phyloP scores from a whole-genome alignment of 2,113 vertebrate genomes.

The Nannobrachium achirus region DNA sequence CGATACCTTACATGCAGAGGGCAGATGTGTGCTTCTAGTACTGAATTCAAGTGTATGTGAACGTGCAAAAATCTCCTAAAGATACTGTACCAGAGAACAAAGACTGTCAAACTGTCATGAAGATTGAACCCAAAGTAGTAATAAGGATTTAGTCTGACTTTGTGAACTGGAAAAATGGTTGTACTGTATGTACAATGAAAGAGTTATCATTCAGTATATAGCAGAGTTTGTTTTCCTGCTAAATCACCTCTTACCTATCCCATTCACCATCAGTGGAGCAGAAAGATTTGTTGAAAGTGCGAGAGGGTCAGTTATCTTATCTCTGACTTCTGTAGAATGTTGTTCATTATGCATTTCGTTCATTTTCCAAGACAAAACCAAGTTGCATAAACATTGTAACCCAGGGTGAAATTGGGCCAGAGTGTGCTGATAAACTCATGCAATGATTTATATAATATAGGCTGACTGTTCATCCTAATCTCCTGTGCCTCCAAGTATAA shows the following conservation, averaged over 20 bases:
- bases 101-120: slow-evolving; percentile 16
- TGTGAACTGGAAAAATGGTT: slow-evolving; percentile 12
- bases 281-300: slow-evolving; percentile 36
- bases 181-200: slow-evolving; percentile 9
- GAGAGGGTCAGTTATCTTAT: slow-evolving; percentile 1
- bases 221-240: neutral
- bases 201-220: neutral
- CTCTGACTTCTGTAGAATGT: slow-evolving; percentile 31
- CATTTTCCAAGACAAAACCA: slow-evolving; percentile 25
- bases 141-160: neutral
- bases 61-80: neutral
- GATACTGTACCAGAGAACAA: slow-evolving; percentile 17
- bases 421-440: slow-evolving; percentile 41
- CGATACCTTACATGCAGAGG: too few species aligned
- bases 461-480: neutral
- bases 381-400: slow-evolving; percentile 13
- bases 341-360: slow-evolving; percentile 35
- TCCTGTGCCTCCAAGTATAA: slow-evolving; percentile 1
- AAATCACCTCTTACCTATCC: slow-evolving; percentile 7
- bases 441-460: slow-evolving; percentile 22
- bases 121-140: neutral
- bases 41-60: neutral
- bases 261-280: slow-evolving; percentile 7
- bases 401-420: slow-evolving; percentile 38
- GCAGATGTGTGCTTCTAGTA: neutral